Evolutionary conservation across 2,888 invertebrate genomes (phyloP).

Genomic region (Hydraecia micacea): DNA sequence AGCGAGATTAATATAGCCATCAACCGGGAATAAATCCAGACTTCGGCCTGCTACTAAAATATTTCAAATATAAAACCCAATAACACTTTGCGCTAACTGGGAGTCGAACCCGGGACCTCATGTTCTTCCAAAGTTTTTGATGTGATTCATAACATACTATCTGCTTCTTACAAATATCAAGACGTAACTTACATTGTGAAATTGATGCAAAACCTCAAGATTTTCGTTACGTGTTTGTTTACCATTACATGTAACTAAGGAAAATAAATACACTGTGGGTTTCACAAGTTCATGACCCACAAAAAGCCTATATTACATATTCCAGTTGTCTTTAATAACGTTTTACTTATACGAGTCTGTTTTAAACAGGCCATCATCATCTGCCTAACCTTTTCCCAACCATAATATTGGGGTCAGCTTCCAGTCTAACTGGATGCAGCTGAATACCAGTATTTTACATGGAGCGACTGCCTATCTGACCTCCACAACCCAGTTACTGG

Average conservation of each 20-base stretch:
- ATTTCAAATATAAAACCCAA: background rate
- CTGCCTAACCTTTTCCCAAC: no score
- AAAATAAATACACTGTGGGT: background rate
- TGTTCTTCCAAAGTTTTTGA: background rate
- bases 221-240: slow-evolving; percentile 1
- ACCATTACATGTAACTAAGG: slow-evolving; percentile 12
- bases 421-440: no score
- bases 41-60: background rate
- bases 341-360: slow-evolving; percentile 1
- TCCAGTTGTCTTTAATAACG: background rate
- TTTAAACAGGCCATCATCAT: background rate
- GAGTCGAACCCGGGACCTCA: background rate
- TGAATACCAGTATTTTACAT: no score
- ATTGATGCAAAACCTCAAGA: background rate
- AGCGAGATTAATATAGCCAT: background rate
- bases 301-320: background rate
- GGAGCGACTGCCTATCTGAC: no score
- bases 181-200: slow-evolving; percentile 11
- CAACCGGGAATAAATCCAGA: background rate
- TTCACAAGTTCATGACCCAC: background rate
- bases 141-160: background rate
- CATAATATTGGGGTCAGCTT: no score
- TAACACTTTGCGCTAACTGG: background rate
- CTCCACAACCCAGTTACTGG: no score
- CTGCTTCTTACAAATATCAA: background rate